These are phyloP conservation scores for Aricia artaxerxes DNA, from an alignment of 2,888 invertebrate genomes.

Conservation along the genomic window DNA sequence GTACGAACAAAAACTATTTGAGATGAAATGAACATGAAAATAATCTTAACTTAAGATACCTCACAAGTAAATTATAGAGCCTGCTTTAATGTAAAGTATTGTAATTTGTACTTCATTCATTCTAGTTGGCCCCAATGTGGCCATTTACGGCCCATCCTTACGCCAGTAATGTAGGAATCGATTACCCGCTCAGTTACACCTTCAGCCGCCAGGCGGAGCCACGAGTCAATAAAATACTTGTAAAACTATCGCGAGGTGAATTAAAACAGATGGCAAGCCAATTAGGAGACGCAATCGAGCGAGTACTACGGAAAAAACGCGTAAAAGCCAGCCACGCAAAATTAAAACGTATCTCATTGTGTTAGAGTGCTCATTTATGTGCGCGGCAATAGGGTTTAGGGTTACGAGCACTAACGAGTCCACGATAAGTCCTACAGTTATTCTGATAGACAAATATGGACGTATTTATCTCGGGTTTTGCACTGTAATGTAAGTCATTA, in stretches of 20 bases:
- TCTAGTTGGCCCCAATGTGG: no score
- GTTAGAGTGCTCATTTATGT: conserved; percentile 54
- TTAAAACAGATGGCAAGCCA: conserved; percentile 79
- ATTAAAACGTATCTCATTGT: conserved; percentile 48
- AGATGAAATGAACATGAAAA: no score
- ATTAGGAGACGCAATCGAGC: conserved; percentile 79
- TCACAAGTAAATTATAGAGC: no score
- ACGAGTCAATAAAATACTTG: conserved; percentile 79
- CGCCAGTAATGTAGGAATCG: conserved; percentile 55
- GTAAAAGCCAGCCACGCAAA: conserved; percentile 50
- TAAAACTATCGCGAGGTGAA: conserved; percentile 80
- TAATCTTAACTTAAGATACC: no score
- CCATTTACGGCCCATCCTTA: not conserved
- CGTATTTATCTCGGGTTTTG: conserved; percentile 75
- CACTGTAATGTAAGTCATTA: conserved; percentile 71
- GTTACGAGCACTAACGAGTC: conserved; percentile 76
- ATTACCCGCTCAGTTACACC: conserved; percentile 74
- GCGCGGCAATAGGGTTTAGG: conserved; percentile 67
- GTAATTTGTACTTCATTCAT: no score
- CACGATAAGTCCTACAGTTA: conserved; percentile 73
- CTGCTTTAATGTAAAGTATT: no score
- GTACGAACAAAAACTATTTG: no score
- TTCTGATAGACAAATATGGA: conserved; percentile 79
- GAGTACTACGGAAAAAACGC: conserved; percentile 73
- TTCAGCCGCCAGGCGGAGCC: conserved; percentile 72